Conservation (phyloP, 2,888 invertebrate species). For the Brachyptera putata region DNA sequence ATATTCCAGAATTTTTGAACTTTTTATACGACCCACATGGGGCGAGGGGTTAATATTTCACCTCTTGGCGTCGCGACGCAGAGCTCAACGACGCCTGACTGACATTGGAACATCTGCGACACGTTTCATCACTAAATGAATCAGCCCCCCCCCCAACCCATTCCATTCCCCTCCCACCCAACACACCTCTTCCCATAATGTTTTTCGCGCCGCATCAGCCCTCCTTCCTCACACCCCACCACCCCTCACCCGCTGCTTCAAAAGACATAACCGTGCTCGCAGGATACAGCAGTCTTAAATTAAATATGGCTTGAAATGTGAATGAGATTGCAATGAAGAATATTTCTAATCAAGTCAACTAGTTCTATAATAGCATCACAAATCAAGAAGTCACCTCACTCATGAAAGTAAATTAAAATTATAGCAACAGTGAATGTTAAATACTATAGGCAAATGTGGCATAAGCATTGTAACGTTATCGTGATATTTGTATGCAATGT, state of each 20-base stretch:
- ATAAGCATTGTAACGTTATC: too few species aligned
- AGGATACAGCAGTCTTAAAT: slow-evolving; percentile 5
- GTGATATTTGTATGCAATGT: too few species aligned
- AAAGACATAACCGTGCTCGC: neutral
- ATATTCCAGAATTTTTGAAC: slow-evolving; percentile 8
- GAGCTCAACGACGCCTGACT: slow-evolving; percentile 1
- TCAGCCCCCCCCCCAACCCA: slow-evolving; percentile 7
- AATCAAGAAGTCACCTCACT: too few species aligned
- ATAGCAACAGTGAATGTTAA: neutral
- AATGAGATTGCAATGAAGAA: neutral
- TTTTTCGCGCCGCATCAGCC: neutral
- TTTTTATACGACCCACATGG: neutral
- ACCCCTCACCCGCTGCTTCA: neutral
- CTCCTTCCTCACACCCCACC: neutral
- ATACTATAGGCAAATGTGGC: neutral
- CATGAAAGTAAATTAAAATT: too few species aligned
- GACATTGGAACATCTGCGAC: slow-evolving; percentile 26
- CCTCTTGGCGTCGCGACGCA: neutral
- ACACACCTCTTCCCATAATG: neutral
- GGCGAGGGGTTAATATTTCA: slow-evolving; percentile 1
- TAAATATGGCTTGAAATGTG: slow-evolving; percentile 17
- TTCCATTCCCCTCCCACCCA: neutral
- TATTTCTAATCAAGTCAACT: slow-evolving; percentile 10
- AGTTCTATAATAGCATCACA: slow-evolving; percentile 2
- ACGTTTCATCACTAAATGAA: slow-evolving; percentile 26